These are phyloP conservation scores for Pelochelys cantorii DNA, from an alignment of 2,797 vertebrate genomes.

Conservation along the genomic window DNA sequence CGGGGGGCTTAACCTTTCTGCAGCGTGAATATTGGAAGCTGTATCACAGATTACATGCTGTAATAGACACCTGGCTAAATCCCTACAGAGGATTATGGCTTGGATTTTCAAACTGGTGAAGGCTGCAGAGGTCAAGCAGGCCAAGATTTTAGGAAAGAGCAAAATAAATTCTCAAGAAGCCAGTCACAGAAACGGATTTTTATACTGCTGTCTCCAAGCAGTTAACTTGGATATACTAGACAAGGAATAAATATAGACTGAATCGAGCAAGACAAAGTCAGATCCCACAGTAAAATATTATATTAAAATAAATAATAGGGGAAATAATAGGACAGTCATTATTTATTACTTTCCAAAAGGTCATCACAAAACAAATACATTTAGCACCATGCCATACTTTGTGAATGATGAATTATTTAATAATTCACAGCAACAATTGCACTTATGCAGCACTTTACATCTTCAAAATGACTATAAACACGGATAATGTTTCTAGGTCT, in stretches of 20 bases:
- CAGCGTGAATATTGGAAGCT: constrained; percentile 81
- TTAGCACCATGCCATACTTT: background rate
- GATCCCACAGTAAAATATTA: constrained; percentile 52
- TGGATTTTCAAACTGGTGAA: constrained; percentile 82
- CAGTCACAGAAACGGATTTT: constrained; percentile 33
- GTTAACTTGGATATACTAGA: constrained; percentile 55
- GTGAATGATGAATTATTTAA: constrained; percentile 17
- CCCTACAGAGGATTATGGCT: constrained; percentile 81
- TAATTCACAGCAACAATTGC: constrained; percentile 11
- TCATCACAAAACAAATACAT: background rate
- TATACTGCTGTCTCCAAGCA: constrained; percentile 15
- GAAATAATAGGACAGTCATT: constrained; percentile 1
- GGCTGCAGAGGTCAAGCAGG: constrained; percentile 79
- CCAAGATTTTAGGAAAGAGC: constrained; percentile 58
- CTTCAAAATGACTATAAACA: constrained; percentile 5
- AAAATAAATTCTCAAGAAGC: constrained; percentile 63
- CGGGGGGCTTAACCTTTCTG: constrained; percentile 82
- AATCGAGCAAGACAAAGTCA: constrained; percentile 60
- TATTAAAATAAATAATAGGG: background rate
- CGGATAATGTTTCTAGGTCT: constrained; percentile 12
- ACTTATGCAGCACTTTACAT: background rate
- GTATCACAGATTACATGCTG: constrained; percentile 82
- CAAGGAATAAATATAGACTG: constrained; percentile 62
- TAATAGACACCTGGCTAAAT: constrained; percentile 86
- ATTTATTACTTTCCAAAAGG: constrained; percentile 31